phyloP scores from a whole-genome alignment of 2,113 vertebrate genomes.

The Microtus oregoni region DNA sequence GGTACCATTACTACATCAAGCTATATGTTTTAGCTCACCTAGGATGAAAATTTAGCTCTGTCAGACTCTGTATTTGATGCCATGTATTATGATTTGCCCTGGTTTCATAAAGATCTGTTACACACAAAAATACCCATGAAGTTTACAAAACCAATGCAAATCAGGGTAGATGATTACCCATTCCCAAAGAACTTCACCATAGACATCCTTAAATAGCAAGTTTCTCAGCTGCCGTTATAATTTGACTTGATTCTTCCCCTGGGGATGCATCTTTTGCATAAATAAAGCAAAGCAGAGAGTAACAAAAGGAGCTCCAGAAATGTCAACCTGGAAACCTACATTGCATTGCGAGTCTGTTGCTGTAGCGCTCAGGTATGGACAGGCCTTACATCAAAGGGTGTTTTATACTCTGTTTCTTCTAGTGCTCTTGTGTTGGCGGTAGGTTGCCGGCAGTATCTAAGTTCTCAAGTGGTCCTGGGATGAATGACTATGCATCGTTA shows the following conservation, averaged over 20 bases:
- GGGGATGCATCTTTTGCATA: constrained; percentile 48
- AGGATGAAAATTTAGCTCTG: constrained; percentile 6
- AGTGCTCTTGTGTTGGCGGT: not conserved
- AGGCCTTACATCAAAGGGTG: not conserved
- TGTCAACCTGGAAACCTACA: not conserved
- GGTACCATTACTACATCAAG: not conserved
- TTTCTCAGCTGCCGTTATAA: constrained; percentile 25
- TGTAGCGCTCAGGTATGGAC: not conserved
- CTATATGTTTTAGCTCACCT: not conserved
- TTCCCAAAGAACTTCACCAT: constrained; percentile 34
- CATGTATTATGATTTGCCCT: not conserved
- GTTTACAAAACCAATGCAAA: constrained; percentile 59
- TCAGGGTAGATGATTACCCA: constrained; percentile 31
- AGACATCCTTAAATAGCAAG: constrained; percentile 44
- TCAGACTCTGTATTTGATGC: not conserved
- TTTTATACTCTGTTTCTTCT: not conserved
- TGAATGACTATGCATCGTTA: not conserved
- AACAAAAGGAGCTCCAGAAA: not conserved
- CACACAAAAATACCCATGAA: not conserved
- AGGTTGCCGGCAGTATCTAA: rapidly evolving
- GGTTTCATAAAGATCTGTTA: constrained; percentile 34
- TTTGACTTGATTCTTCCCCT: constrained; percentile 36
- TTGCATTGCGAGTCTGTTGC: not conserved
- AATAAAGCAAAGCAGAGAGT: constrained; percentile 49
- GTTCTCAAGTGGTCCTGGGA: not conserved